A percentile compares a stretch with the other conserved stretches of the same genome.
phyloP scores from a whole-genome alignment of 2,797 vertebrate species.

The Eulemur mongoz region DNA sequence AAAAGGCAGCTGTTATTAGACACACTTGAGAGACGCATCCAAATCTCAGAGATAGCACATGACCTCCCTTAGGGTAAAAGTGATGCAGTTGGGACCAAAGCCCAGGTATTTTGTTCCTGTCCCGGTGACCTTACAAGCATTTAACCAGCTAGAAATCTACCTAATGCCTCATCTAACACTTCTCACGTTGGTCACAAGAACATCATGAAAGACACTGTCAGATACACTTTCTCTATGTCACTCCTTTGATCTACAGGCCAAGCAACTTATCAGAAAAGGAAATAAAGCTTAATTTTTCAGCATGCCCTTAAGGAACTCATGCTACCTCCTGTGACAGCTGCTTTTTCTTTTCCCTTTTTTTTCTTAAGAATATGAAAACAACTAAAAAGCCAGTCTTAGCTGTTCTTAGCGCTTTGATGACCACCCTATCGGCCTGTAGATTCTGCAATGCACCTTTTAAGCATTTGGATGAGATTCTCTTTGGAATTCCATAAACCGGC shows the following conservation, averaged over 20 bases:
- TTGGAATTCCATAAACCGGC: not conserved
- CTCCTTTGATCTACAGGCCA: not conserved
- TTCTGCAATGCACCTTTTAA: not conserved
- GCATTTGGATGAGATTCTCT: not conserved
- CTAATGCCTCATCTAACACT: not conserved
- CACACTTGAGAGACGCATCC: not conserved
- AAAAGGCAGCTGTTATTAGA: not conserved
- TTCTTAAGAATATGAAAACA: not conserved
- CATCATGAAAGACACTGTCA: not conserved
- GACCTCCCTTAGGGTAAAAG: not conserved
- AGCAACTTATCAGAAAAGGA: not conserved
- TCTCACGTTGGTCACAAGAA: not conserved
- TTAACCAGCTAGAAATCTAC: not conserved
- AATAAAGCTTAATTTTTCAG: constrained; percentile 45
- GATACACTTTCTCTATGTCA: not conserved
- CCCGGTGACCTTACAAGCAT: not conserved
- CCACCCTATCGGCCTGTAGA: not conserved
- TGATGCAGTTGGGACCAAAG: not conserved
- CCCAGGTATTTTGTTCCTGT: not conserved
- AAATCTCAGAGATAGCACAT: not conserved
- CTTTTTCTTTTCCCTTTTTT: not conserved
- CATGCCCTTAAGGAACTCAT: not conserved
- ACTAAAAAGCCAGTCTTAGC: not conserved
- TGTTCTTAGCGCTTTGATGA: not conserved
- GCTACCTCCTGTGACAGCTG: not conserved